Percentiles rank a stretch among this genome's conserved stretches.
These are phyloP conservation scores for Holcopasites calliopsidis DNA, from an alignment of 1,140 invertebrate species.

Conservation along the genomic window DNA sequence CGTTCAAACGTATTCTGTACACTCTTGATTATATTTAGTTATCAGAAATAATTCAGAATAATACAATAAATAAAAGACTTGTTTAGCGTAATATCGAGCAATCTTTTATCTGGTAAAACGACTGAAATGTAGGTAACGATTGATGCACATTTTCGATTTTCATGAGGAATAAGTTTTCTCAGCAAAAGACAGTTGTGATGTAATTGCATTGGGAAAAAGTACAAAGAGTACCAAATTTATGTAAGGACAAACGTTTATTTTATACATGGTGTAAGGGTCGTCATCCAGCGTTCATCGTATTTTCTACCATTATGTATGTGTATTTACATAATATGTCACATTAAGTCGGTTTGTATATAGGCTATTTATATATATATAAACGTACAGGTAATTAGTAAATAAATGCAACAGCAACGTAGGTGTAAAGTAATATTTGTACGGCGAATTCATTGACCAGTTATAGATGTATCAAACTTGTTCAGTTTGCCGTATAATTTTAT, in stretches of 20 bases:
- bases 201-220: background rate
- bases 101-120: background rate
- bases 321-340: constrained; percentile 23
- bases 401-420: constrained; percentile 7
- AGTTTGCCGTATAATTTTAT: constrained; percentile 32
- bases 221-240: constrained; percentile 14
- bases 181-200: background rate
- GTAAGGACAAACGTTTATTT: background rate
- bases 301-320: constrained; percentile 46
- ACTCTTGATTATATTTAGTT: background rate
- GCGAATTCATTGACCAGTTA: constrained; percentile 25
- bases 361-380: constrained; percentile 23
- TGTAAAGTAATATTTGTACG: constrained; percentile 53
- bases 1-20: no score
- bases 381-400: background rate
- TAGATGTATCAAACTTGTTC: constrained; percentile 43
- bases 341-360: constrained; percentile 41
- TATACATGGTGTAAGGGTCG: background rate
- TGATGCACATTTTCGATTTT: background rate
- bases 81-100: background rate
- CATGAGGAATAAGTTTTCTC: background rate
- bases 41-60: background rate
- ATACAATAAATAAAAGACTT: constrained; percentile 35
- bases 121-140: background rate
- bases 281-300: background rate